Evolutionary conservation across 37 sponge, comb jelly and placozoan species (phyloP), one percentile per base, ranked within the genome.

Genomic region (Haliclona indistincta): DNA sequence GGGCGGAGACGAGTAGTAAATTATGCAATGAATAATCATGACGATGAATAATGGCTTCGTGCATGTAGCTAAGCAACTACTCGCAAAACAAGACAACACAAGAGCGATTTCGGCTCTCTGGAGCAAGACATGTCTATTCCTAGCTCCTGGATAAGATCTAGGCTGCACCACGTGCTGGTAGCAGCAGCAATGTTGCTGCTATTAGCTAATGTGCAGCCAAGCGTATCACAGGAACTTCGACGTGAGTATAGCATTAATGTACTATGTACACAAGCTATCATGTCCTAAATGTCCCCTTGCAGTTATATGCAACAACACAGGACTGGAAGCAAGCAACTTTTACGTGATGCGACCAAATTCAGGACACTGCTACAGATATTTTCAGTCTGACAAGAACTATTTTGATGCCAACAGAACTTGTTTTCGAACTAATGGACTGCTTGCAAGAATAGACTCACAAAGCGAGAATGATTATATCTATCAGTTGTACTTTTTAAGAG

Each of bases 391-490:
- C 22, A 4, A 25, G 11, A 70, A 64, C 63, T 88, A 41, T 54
- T 72, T 44, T 35, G 43, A 44, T 3, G 83, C 84, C 17, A 82
- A 76, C 40, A 47, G 68, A 0, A 54, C 71, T 28, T 88, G 89
- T 49, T 64, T 58, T 36, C 26, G 76, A 39, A 54, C 72, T 26
- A 77, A 78, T 15, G 83, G 55, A 4, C 26, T 17, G n/a, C 63
- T 88, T 37, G 41, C 78, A 11, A 49, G 29, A 45, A 82, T 88
- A 13, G 41, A 64, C 38, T 69, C 64, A 7, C n/a, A 39, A 3
- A 36, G 8, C 11, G 89, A 88, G 56, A 35, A 88, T 63, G 56
- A 43, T 13, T 83, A 71, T 51, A 30, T 88, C 25, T 22, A n/a
- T 13, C 54, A 28, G 4, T 47, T 22, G 11, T 75, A 70, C 37